Percentiles rank a stretch among this genome's conserved stretches.
These are phyloP conservation scores for Ectemnius lituratus DNA, from an alignment of 2,888 invertebrate species.

Conservation along the genomic window DNA sequence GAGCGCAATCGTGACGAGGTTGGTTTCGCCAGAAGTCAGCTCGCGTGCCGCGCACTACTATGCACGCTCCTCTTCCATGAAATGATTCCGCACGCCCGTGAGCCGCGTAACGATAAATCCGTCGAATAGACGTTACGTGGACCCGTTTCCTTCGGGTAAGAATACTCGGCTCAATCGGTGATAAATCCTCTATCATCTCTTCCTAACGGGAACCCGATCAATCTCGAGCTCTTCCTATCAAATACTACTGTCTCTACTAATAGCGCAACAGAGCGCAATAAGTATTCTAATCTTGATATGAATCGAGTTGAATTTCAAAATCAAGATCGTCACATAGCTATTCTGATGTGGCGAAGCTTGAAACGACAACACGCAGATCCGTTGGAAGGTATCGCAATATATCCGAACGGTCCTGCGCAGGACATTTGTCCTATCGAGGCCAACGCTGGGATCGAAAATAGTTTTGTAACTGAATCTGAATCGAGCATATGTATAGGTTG, in stretches of 20 bases:
- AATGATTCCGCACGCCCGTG: background rate
- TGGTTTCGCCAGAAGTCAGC: background rate
- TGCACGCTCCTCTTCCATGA: conserved; percentile 1
- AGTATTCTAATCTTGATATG: too few relatives aligned
- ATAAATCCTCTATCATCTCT: too few relatives aligned
- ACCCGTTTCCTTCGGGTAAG: background rate
- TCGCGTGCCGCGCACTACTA: background rate
- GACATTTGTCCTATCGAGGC: conserved; percentile 44
- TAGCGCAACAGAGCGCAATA: too few relatives aligned
- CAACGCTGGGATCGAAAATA: conserved; percentile 41
- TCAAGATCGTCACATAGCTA: too few relatives aligned
- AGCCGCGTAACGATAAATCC: conserved; percentile 1
- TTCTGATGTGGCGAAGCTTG: too few relatives aligned
- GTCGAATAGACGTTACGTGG: background rate
- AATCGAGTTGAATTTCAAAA: too few relatives aligned
- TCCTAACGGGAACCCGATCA: too few relatives aligned
- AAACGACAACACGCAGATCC: too few relatives aligned
- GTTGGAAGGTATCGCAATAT: too few relatives aligned
- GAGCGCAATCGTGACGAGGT: conserved; percentile 10
- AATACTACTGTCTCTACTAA: too few relatives aligned
- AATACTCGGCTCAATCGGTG: too few relatives aligned
- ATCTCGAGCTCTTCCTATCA: too few relatives aligned
- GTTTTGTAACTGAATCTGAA: conserved; percentile 60
- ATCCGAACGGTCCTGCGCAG: conserved; percentile 35
- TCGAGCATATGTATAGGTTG: background rate